Evolutionary conservation across 2,113 vertebrate species (phyloP).

Genomic region (Cyprinodon brontotheroides): DNA sequence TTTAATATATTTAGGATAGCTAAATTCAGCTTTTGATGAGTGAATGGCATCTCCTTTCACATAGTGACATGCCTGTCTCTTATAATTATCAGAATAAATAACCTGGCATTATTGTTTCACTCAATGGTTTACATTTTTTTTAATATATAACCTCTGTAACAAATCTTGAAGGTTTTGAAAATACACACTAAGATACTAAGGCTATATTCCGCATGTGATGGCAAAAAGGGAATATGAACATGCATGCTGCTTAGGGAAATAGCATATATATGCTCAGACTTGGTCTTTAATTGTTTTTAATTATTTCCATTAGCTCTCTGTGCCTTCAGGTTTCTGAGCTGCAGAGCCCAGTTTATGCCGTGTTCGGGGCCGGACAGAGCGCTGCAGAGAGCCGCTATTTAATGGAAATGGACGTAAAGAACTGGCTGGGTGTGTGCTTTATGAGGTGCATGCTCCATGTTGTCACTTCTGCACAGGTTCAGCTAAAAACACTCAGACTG

Average conservation of each 20-base stretch:
- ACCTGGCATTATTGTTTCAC: background rate
- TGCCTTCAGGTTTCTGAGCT: background rate
- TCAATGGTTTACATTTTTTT: background rate
- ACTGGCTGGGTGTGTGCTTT: slow-evolving; percentile 39
- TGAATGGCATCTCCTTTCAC: background rate
- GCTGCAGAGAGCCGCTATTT: slow-evolving; percentile 31
- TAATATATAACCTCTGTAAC: background rate
- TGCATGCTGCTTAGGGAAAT: background rate
- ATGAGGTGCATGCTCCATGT: slow-evolving; percentile 33
- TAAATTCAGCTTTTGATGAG: background rate
- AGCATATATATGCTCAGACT: background rate
- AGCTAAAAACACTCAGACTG: slow-evolving; percentile 4
- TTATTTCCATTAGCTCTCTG: background rate
- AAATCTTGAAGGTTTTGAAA: background rate
- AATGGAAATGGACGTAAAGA: slow-evolving; percentile 52
- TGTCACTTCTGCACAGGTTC: slow-evolving; percentile 40
- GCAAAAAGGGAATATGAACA: background rate
- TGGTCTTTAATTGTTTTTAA: background rate
- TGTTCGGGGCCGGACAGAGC: background rate
- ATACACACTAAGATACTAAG: background rate
- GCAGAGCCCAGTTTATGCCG: background rate
- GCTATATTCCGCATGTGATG: background rate
- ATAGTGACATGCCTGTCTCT: background rate
- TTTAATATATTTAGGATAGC: background rate
- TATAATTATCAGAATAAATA: background rate